Base-by-base conservation (phyloP, 2,888 invertebrate species). In the Microdon myrmicae region DNA sequence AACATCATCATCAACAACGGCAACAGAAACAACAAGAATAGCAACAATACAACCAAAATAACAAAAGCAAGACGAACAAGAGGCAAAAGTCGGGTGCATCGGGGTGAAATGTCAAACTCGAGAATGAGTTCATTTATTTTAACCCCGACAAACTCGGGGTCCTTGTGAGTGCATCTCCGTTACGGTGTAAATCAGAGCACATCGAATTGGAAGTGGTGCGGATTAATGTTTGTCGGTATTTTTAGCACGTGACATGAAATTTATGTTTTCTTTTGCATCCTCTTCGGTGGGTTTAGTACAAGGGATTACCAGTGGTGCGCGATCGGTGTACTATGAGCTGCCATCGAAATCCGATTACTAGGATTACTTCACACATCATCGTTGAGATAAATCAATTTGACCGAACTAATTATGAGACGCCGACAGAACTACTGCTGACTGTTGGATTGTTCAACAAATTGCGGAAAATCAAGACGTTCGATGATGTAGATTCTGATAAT, bases 321-420 rank as follows among this genome's bases (percentile, higher is more conserved):
- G 37, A 25, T 19, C 8, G 5, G 8, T 54, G 39, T 20, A 28
- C 26, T 37, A 35, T 4, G 19, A 6, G 25, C 6, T 31, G 25
- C 43, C 22, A 64, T 64, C 58, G 64, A 58, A 64, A 64, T 51
- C 51, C 58, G 64, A 64, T 64, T 64, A 64, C 41, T 43, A 32
- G 64, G 58, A 64, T 64, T 64, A 64, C 64, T 64, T 64, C 64
- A 64, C 64, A 64, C 64, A 58, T 58, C 64, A 43, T 4, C 51
- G 23, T 64, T 38, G 41, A 31, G 64, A 64, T 64, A 58, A 64
- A 64, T 64, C 64, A 64, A 58, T 64, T 64, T 64, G 41, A 51
- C 38, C 28, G 58, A 64, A 58, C 58, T 64, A 64, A 64, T 64
- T 64, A 64, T 35, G 35, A 7, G 14, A 38, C 4, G 10, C 8